Conservation (phyloP, 2,113 vertebrate genomes). For the Microcebus murinus region DNA sequence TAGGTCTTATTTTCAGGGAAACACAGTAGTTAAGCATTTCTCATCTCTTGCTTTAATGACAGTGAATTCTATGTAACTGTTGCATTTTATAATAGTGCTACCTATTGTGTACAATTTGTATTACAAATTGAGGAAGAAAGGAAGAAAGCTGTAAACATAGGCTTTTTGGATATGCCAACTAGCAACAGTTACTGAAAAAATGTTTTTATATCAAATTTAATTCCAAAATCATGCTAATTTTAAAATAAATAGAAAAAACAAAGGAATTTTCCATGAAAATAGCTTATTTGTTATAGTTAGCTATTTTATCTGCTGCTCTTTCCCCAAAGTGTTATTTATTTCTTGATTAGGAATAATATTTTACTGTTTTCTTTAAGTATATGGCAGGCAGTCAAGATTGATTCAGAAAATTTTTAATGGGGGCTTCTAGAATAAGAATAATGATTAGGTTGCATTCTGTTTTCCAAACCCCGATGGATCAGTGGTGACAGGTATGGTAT, state of each 20-base stretch:
- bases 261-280: not conserved
- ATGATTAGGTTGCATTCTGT: too few species aligned
- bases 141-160: too few species aligned
- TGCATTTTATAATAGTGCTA: rapidly evolving
- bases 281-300: rapidly evolving
- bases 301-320: not conserved
- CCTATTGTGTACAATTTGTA: rapidly evolving
- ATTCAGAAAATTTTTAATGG: not conserved
- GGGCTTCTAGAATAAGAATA: not conserved
- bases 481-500: too few species aligned
- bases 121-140: not conserved
- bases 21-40: not conserved
- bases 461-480: rapidly evolving
- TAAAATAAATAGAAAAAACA: not conserved
- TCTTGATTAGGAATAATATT: not conserved
- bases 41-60: not conserved
- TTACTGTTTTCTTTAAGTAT: rapidly evolving
- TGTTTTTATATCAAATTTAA: not conserved
- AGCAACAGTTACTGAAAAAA: not conserved
- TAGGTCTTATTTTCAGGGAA: too few species aligned
- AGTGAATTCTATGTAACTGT: not conserved
- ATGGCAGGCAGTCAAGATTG: not conserved
- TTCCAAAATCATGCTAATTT: not conserved
- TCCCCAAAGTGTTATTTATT: not conserved
- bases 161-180: not conserved